Evolutionary conservation across 53 echinoderm and acorn worm species (phyloP), one percentile per base, ranked within the genome.

Genomic region (Arbacia lixula): DNA sequence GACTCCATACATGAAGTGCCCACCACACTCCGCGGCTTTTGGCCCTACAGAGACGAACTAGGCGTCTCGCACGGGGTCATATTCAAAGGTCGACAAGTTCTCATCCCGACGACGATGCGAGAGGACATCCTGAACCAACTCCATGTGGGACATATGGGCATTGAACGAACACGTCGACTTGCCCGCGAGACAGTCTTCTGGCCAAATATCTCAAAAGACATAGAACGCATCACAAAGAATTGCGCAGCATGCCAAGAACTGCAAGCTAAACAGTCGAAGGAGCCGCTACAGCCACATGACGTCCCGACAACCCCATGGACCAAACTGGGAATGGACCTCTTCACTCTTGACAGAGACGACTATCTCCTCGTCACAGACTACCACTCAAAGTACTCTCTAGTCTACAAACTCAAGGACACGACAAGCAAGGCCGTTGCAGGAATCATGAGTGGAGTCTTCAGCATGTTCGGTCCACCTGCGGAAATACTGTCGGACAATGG

Each of bases 401-500:
- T 75, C 12, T 61, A 24, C 21, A 74, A 62, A 49, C 25, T 88
- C 50, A 53, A 67, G 1, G 29, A 57, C 19, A 87, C 66, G 17
- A 33, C 60, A 1, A 57, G 57, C n/a, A n/a, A n/a, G n/a, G n/a
- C n/a, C n/a, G 11, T n/a, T 60, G 16, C 19, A 16, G 65, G 68
- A 17, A 68, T n/a, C 68, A n/a, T n/a, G n/a, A n/a, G n/a, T n/a
- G n/a, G n/a, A n/a, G n/a, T n/a, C n/a, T n/a, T n/a, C n/a, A 77
- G 90, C 60, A 17, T 84, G 24, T 69, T 84, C 24, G 87, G 90
- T 51, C 53, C 33, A 26, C 87, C 84, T 32, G 81, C 31, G 14
- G 76, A 86, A 27, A 90, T 93, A 12, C 81, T 90, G n/a, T 91
- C 90, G 1, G 88, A 86, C 86, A 86, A 91, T 42, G 86, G 91